A percentile compares a stretch with the other conserved stretches of the same genome.
Evolutionary conservation across 2,888 invertebrate species (phyloP).

Genomic region (Plagodis pulveraria): DNA sequence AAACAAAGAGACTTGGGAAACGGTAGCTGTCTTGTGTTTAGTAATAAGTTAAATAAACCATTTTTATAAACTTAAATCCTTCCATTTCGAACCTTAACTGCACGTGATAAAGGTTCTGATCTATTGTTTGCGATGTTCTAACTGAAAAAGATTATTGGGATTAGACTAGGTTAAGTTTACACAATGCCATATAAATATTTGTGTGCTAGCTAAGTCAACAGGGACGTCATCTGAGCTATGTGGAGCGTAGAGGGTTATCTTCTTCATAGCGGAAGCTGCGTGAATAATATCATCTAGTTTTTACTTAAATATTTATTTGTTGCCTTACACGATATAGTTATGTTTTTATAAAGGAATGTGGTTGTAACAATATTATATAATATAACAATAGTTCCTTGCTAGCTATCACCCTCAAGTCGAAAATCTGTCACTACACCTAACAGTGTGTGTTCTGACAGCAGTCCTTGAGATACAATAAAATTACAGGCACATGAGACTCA

Average conservation of each 20-base stretch:
- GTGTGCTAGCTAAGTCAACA: constrained; percentile 59
- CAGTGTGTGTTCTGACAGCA: too few relatives aligned
- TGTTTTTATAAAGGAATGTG: too few relatives aligned
- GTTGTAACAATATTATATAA: too few relatives aligned
- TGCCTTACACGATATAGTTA: too few relatives aligned
- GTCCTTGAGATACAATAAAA: too few relatives aligned
- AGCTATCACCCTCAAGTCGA: too few relatives aligned
- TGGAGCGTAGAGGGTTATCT: constrained; percentile 62
- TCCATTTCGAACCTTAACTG: constrained; percentile 36
- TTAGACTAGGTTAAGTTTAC: constrained; percentile 58
- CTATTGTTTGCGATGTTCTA: constrained; percentile 15
- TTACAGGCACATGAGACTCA: too few relatives aligned
- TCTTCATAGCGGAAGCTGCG: constrained; percentile 49
- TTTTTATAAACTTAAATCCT: not conserved
- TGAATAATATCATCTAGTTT: not conserved
- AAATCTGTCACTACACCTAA: too few relatives aligned
- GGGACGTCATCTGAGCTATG: constrained; percentile 60
- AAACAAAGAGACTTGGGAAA: constrained; percentile 66
- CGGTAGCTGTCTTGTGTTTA: constrained; percentile 64
- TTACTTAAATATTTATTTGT: too few relatives aligned
- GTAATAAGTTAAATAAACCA: constrained; percentile 13
- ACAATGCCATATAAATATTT: constrained; percentile 71
- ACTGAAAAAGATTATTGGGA: constrained; percentile 44
- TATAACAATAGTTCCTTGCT: too few relatives aligned
- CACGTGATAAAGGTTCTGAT: constrained; percentile 4